Percentiles rank a stretch among this genome's conserved stretches.
phyloP scores from a whole-genome alignment of 2,797 vertebrate genomes.

The Parambassis ranga region DNA sequence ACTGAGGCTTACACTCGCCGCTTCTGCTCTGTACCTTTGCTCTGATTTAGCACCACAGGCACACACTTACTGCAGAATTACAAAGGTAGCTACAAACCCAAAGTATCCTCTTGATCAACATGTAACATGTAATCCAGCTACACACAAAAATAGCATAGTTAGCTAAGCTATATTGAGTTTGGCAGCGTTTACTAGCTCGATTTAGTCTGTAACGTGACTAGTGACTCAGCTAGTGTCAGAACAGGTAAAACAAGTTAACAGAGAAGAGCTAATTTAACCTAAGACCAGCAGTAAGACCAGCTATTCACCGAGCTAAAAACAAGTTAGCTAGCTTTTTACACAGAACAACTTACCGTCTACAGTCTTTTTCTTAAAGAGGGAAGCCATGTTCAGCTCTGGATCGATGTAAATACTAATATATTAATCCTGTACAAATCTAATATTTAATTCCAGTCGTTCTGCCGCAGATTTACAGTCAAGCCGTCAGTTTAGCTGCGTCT shows the following conservation, averaged over 20 bases:
- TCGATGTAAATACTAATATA: constrained; percentile 7
- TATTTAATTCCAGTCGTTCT: neutral
- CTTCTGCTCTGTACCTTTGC: neutral
- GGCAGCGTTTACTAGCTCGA: neutral
- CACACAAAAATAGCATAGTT: neutral
- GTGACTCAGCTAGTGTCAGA: constrained; percentile 28
- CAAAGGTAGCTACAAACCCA: no score
- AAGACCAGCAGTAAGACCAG: constrained; percentile 5
- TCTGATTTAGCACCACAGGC: neutral
- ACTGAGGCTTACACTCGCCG: neutral
- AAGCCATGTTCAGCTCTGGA: constrained; percentile 82
- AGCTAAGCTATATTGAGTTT: neutral
- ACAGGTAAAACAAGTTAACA: constrained; percentile 53
- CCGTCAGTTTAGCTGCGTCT: constrained; percentile 37
- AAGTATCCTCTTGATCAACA: no score
- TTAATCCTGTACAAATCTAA: neutral
- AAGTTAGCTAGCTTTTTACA: constrained; percentile 63
- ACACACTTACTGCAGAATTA: no score
- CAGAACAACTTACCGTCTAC: constrained; percentile 89
- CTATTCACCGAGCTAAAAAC: constrained; percentile 67
- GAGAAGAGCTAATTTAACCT: neutral
- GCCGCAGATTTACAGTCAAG: constrained; percentile 16
- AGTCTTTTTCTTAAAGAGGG: constrained; percentile 96
- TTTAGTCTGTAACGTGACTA: neutral
- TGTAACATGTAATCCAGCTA: neutral